Evolutionary conservation across 2,797 vertebrate genomes (phyloP).

Genomic region (Phalloptychus januarius): DNA sequence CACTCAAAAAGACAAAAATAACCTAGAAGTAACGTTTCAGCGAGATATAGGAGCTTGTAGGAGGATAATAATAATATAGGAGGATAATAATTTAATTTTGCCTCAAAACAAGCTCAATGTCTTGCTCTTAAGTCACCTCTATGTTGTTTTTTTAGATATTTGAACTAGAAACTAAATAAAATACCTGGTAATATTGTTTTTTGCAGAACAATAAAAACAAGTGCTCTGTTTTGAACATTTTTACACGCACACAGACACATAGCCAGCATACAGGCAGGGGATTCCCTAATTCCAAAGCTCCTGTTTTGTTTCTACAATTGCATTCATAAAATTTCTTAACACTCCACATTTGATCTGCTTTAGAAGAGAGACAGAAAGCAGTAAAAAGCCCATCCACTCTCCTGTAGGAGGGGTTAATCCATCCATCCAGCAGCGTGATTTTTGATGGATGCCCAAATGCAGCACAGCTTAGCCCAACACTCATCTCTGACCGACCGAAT

Average conservation of each 20-base stretch:
- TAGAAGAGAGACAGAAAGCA: conserved; percentile 1
- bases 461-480: conserved; percentile 74
- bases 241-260: background rate
- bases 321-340: conserved; percentile 1
- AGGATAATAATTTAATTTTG: no score
- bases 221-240: background rate
- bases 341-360: background rate
- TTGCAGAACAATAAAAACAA: background rate
- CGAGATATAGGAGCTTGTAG: no score
- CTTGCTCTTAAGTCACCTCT: background rate
- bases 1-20: no score
- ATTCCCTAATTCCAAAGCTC: conserved; percentile 21
- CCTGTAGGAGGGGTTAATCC: conserved; percentile 58
- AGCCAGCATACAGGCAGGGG: background rate
- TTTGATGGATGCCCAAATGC: conserved; percentile 71
- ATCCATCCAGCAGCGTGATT: conserved; percentile 47
- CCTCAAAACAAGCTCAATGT: background rate
- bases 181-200: background rate
- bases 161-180: no score
- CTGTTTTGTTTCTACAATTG: background rate
- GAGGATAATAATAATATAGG: no score
- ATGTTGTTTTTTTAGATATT: no score
- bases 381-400: conserved; percentile 33
- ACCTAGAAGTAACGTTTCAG: no score
- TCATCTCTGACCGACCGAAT: conserved; percentile 60